A percentile compares a stretch with the other conserved stretches of the same genome.
Evolutionary conservation across 2,113 vertebrate genomes (phyloP).

Genomic region (Caretta caretta): DNA sequence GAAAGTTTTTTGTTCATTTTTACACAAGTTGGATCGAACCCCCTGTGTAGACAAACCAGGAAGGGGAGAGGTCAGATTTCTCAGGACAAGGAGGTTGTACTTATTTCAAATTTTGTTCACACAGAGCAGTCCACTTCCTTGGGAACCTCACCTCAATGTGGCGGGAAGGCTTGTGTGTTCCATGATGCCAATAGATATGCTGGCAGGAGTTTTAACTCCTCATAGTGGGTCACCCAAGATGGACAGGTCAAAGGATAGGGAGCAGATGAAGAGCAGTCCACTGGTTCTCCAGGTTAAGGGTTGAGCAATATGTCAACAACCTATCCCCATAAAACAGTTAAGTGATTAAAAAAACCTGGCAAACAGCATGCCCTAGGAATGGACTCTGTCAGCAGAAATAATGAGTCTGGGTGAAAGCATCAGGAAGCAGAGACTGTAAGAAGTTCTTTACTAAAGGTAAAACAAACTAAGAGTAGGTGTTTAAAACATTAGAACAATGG

Average conservation of each 20-base stretch:
- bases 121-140: background rate
- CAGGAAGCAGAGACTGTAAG: background rate
- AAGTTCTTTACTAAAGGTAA: background rate
- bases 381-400: rapidly evolving
- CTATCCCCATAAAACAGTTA: slow-evolving; percentile 10
- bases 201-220: background rate
- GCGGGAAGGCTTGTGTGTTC: background rate
- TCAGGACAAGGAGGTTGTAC: background rate
- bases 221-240: background rate
- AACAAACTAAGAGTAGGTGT: background rate
- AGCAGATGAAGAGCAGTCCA: slow-evolving; percentile 28
- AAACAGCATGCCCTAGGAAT: background rate
- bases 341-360: background rate
- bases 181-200: background rate
- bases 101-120: background rate
- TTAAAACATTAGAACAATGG: background rate
- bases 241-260: background rate
- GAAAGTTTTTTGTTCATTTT: background rate
- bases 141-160: background rate
- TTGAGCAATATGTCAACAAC: slow-evolving; percentile 17
- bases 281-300: background rate
- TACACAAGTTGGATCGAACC: background rate
- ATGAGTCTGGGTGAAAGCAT: background rate
- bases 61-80: background rate
- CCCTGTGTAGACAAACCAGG: background rate